Conservation (phyloP, 2,797 vertebrate genomes). For the Avahi laniger region DNA sequence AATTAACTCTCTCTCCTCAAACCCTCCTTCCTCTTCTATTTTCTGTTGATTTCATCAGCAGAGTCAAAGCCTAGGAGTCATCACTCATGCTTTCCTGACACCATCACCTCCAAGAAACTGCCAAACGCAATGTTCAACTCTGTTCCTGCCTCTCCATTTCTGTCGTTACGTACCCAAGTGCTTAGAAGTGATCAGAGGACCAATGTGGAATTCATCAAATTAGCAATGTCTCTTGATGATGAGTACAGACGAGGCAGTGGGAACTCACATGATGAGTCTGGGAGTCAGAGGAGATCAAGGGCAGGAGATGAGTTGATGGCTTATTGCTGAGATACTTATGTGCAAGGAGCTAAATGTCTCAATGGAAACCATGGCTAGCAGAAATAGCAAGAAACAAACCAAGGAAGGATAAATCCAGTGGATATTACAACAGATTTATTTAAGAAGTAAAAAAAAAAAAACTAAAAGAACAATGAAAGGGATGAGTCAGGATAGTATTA, state of each 20-base stretch:
- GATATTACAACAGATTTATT: neutral
- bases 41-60: neutral
- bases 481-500: rapidly evolving
- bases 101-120: neutral
- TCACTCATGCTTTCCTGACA: too few species aligned
- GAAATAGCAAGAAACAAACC: neutral
- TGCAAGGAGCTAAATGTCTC: neutral
- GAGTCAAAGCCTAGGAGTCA: neutral
- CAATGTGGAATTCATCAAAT: neutral
- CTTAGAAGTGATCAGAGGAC: neutral
- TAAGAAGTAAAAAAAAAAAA: neutral
- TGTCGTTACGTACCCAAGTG: neutral
- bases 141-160: neutral
- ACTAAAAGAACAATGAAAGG: neutral
- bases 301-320: rapidly evolving
- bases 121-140: neutral
- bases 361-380: rapidly evolving
- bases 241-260: neutral
- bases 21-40: neutral
- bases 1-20: neutral
- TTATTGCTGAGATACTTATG: neutral
- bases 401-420: neutral
- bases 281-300: rapidly evolving
- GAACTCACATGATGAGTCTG: neutral
- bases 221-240: neutral